Base-by-base conservation (phyloP, 1,140 invertebrate genomes). In the Conus ventricosus region DNA sequence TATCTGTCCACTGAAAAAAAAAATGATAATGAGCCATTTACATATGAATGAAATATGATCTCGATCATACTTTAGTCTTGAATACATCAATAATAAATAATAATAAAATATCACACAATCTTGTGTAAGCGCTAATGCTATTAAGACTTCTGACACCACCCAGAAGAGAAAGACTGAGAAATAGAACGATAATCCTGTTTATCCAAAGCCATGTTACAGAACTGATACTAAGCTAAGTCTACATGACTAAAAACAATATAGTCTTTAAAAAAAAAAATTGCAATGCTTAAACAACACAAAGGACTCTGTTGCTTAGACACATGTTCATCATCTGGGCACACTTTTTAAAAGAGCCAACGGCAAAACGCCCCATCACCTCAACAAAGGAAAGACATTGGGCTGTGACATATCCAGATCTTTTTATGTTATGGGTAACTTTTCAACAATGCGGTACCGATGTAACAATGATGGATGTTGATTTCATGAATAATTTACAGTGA, bases 361-460 rank as follows among this genome's bases (percentile, higher is more conserved):
- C 89, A 90, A 90, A 88, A 88, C 87, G 88, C 84, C 89, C 89
- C 88, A 84, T 85, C 89, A 90, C 89, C 88, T 80, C 88, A 86
- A 87, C 88, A 90, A 60, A 91, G 90, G 89, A 91, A 91, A 91
- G 90, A 91, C 90, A 89, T 91, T 85, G 90, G 90, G 90, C 90
- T 91, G 89, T 91, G 90, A 91, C 90, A 91, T 89, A 89, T 87
- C 89, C 90, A 91, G 90, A 91, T 91, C 90, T 91, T 71, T 11
- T 71, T 23, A 71, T 71, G 67, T 71, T 85, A 85, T 90, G 90
- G 90, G 86, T 90, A 88, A 78, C 84, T 90, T 90, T 71, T 88
- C 87, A 90, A 83, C 87, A 91, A 87, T 87, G 88, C 57, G 86
- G 88, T 57, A 85, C 85, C 84, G 83, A 80, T 86, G 67, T 23